Base-by-base conservation (phyloP, 1,140 invertebrate genomes). In the Laodelphax striatellus region DNA sequence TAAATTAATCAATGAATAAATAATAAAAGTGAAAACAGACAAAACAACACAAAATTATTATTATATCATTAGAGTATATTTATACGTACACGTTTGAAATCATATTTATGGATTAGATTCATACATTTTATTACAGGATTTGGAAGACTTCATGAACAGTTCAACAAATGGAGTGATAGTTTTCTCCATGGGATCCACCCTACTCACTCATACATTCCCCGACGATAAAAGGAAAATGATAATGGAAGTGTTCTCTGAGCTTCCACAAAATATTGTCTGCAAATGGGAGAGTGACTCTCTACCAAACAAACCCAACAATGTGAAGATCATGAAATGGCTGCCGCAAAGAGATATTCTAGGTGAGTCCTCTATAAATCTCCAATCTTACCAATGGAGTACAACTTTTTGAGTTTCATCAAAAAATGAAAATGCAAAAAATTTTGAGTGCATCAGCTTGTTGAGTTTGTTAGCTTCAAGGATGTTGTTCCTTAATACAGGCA, bases 341-440 rank as follows among this genome's bases (percentile, higher is more conserved):
- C 79, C 83, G 2, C 83, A 86, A 69, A 74, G 78, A 64, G 77
- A 80, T 68, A 73, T 84, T 62, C 70, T 85, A 63, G 77, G 82
- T 85, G 70, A 76, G 75, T 70, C 11, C 14, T 46, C 14, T 5
- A 46, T 46, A 46, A 31, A n/a, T n/a, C n/a, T n/a, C n/a, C 6
- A 28, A 28, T 28, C 24, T 28, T 4, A 28, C n/a, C n/a, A n/a
- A n/a, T n/a, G n/a, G 24, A 28, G 6, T 28, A 28, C 24, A 28
- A 28, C n/a, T n/a, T n/a, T n/a, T n/a, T n/a, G n/a, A n/a, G n/a
- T n/a, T n/a, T n/a, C n/a, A n/a, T n/a, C n/a, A n/a, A n/a, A n/a
- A n/a, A n/a, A n/a, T n/a, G n/a, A n/a, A n/a, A n/a, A n/a, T n/a
- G n/a, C n/a, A n/a, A n/a, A n/a, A n/a, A n/a, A n/a, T n/a, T n/a